phyloP scores from a whole-genome alignment of 2,797 vertebrate species.

The Apogon hyalosoma region DNA sequence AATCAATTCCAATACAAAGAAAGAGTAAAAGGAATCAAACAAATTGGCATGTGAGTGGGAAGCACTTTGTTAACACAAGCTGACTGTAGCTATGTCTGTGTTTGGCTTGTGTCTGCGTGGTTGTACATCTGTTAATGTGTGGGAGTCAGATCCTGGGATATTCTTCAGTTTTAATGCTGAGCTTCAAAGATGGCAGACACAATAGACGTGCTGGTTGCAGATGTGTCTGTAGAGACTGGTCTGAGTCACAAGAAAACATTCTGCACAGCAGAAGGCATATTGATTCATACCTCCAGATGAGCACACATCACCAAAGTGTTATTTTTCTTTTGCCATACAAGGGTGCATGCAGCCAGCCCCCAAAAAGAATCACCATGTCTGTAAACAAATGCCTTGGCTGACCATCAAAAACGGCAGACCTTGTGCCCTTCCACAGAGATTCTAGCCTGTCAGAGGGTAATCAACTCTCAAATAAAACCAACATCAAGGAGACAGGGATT shows the following conservation, averaged over 20 bases:
- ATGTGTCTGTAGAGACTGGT: constrained; percentile 72
- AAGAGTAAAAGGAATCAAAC: constrained; percentile 72
- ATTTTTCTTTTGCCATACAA: constrained; percentile 69
- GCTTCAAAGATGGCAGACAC: constrained; percentile 76
- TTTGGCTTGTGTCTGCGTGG: constrained; percentile 58
- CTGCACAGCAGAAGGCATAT: constrained; percentile 67
- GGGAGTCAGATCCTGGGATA: constrained; percentile 76
- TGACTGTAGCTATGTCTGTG: constrained; percentile 57
- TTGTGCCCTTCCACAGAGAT: constrained; percentile 78
- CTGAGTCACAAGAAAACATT: constrained; percentile 77
- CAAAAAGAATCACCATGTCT: constrained; percentile 74
- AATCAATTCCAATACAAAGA: constrained; percentile 57
- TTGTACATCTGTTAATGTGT: constrained; percentile 70
- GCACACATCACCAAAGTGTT: constrained; percentile 69
- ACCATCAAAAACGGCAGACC: constrained; percentile 82
- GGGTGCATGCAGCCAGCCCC: constrained; percentile 68
- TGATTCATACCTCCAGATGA: constrained; percentile 76
- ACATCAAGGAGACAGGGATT: constrained; percentile 79
- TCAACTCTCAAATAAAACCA: constrained; percentile 84
- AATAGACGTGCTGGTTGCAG: constrained; percentile 63
- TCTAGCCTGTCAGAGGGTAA: constrained; percentile 83
- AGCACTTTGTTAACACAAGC: constrained; percentile 69
- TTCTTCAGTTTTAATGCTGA: constrained; percentile 66
- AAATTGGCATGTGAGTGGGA: constrained; percentile 76
- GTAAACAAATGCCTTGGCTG: constrained; percentile 82